Evolutionary conservation across 2,888 invertebrate species (phyloP).

Genomic region (Phoenoteleia sp.): DNA sequence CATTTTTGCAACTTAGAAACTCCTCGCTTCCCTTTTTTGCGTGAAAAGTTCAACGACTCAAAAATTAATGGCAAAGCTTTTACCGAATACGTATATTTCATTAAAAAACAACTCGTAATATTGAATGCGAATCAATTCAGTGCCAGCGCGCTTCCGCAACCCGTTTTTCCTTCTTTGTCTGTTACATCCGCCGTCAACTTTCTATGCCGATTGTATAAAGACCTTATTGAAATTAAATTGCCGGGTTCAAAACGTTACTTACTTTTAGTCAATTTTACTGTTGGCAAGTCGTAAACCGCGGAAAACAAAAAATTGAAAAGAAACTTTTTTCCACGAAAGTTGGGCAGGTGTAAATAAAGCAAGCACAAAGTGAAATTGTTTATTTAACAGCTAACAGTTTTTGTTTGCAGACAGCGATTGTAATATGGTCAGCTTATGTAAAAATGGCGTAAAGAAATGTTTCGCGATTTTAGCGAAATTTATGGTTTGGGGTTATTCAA

Average conservation of each 20-base stretch:
- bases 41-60: constrained; percentile 35
- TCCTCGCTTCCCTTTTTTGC: background rate
- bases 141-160: constrained; percentile 57
- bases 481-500: background rate
- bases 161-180: constrained; percentile 69
- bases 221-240: constrained; percentile 56
- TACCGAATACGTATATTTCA: constrained; percentile 11
- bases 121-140: constrained; percentile 56
- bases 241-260: background rate
- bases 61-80: constrained; percentile 4
- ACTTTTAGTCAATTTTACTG: background rate
- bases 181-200: constrained; percentile 74
- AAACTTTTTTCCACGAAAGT: background rate
- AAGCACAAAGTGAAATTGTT: constrained; percentile 17
- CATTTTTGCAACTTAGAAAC: constrained; percentile 38
- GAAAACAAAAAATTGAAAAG: background rate
- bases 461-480: constrained; percentile 12
- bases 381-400: constrained; percentile 7
- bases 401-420: constrained; percentile 1
- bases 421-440: constrained; percentile 18
- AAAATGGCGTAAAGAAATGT: constrained; percentile 33
- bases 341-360: background rate
- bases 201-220: constrained; percentile 68
- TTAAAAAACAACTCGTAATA: constrained; percentile 50
- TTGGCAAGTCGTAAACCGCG: background rate